Evolutionary conservation across 2,113 vertebrate genomes (phyloP), one percentile per base, ranked within the genome.

Genomic region (Sula dactylatra): DNA sequence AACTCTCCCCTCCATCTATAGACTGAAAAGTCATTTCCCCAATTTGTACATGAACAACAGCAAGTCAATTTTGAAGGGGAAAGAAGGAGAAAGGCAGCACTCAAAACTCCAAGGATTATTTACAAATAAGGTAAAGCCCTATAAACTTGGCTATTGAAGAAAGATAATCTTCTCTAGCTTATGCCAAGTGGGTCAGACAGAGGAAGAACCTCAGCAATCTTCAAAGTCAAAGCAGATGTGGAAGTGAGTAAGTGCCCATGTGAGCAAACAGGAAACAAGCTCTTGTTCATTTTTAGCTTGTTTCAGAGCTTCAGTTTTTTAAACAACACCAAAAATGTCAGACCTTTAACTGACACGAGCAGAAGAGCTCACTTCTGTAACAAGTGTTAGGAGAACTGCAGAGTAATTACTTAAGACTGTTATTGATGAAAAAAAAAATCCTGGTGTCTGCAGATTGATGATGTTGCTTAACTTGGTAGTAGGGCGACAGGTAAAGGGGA

Each of bases 101-200:
- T 94, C 70, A 80, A 73, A 85, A 83, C 69, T 38, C 44, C 34
- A 55, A 62, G 42, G 71, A 94, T 86, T 95, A 93, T 89, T 93
- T 92, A 87, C 0, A 17, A 94, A 88, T 82, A 87, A 96, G 24
- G 61, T 90, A 85, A 78, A 97, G 89, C 55, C 80, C 45, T 79
- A 93, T 88, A 95, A 97, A 95, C 91, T 96, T 95, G 95, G 91
- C 84, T 81, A 47, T 0, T 86, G 84, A 95, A 95, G 91, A 97
- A 96, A 95, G 91, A 96, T 92, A 95, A 90, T 96, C 92, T 83
- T 79, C 91, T 85, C 70, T 25, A 72, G 82, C 45, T 91, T 66
- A 62, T 83, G 97, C 97, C 97, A 98, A 97, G 88, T 96, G 96
- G 97, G 97, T 98, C 97, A 98, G 96, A 94, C 95, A 71, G 92